phyloP scores from a whole-genome alignment of 2,113 vertebrate genomes.

The Amblyopsis rosae region DNA sequence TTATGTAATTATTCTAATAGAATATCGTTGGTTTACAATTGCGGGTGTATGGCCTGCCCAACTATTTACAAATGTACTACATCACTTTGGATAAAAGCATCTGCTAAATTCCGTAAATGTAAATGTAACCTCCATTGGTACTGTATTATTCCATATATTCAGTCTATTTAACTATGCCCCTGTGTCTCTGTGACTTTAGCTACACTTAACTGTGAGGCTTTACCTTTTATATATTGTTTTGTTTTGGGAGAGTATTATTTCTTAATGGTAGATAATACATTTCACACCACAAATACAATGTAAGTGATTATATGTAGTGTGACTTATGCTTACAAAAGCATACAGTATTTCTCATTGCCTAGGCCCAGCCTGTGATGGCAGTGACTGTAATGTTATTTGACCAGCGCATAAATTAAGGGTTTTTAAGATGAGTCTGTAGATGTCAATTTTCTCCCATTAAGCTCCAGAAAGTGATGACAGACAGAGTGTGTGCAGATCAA shows the following conservation, averaged over 20 bases:
- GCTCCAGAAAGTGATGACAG: constrained; percentile 32
- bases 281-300: no score
- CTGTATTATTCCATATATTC: no score
- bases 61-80: no score
- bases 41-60: no score
- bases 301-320: constrained; percentile 8
- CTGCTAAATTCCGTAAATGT: no score
- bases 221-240: neutral
- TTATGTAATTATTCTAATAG: no score
- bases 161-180: neutral
- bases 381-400: constrained; percentile 58
- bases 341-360: constrained; percentile 2
- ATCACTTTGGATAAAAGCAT: no score
- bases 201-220: constrained; percentile 9
- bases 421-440: constrained; percentile 51
- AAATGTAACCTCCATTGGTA: no score
- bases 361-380: constrained; percentile 16
- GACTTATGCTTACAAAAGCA: constrained; percentile 22
- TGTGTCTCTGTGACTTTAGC: no score
- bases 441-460: constrained; percentile 58
- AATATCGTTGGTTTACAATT: no score
- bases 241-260: neutral
- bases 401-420: constrained; percentile 54
- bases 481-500: constrained; percentile 4
- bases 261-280: no score